phyloP scores from a whole-genome alignment of 2,113 vertebrate species.

The Isichthys henryi region DNA sequence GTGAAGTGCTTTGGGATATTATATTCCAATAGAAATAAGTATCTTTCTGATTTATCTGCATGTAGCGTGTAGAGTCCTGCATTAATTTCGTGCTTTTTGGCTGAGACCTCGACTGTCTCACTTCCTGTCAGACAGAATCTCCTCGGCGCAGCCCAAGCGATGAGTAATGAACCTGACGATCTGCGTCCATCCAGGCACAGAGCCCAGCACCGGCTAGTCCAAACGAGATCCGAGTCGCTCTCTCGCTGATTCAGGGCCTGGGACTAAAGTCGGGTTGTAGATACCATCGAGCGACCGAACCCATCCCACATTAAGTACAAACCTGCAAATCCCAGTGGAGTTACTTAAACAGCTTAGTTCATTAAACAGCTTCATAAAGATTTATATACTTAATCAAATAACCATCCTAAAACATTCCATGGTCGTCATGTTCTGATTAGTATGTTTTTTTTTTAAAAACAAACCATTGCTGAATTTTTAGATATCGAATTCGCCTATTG shows the following conservation, averaged over 20 bases:
- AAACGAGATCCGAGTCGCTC: neutral
- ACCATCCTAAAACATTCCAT: neutral
- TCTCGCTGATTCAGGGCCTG: neutral
- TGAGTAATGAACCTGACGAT: slow-evolving; percentile 37
- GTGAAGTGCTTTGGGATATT: neutral
- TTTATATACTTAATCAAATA: neutral
- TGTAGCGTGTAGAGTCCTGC: neutral
- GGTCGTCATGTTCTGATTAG: neutral
- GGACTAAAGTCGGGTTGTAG: neutral
- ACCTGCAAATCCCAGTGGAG: neutral
- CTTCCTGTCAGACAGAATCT: slow-evolving; percentile 31
- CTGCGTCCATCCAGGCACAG: slow-evolving; percentile 29
- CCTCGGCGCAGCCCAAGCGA: slow-evolving; percentile 19
- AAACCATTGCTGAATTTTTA: neutral
- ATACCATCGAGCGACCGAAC: neutral
- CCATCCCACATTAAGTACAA: neutral
- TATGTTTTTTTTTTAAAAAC: neutral
- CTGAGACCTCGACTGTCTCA: slow-evolving; percentile 24
- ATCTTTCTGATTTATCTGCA: neutral
- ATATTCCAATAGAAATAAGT: neutral
- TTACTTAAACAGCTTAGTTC: neutral
- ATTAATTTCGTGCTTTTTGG: neutral
- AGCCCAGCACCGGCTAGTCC: neutral
- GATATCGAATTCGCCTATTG: neutral
- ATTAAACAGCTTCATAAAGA: neutral